phyloP scores from a whole-genome alignment of 2,113 vertebrate genomes.

The Indicator indicator region DNA sequence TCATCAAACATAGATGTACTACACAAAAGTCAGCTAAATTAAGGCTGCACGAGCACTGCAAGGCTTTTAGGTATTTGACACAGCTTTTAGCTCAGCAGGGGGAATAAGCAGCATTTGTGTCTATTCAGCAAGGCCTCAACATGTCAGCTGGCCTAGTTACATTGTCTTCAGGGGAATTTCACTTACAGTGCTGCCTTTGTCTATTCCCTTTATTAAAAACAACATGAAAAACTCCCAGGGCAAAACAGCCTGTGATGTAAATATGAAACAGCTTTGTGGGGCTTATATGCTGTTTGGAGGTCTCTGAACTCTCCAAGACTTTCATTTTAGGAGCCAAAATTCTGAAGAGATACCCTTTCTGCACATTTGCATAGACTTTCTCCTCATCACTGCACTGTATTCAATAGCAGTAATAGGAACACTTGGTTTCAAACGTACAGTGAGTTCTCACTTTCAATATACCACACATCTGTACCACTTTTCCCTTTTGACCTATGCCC shows the following conservation, averaged over 20 bases:
- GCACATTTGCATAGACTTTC: not conserved
- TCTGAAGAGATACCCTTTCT: not conserved
- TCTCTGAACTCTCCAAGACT: not conserved
- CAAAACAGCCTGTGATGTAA: conserved; percentile 1
- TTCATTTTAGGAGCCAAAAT: conserved; percentile 1
- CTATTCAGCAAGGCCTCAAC: not conserved
- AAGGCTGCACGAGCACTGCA: not conserved
- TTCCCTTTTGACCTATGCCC: not conserved
- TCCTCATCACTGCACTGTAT: not conserved
- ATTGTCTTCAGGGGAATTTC: conserved; percentile 44
- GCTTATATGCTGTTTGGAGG: not conserved
- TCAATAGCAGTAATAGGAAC: not conserved
- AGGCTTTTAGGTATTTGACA: not conserved
- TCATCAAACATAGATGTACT: not conserved
- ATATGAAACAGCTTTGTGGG: not conserved
- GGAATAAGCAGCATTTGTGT: not conserved
- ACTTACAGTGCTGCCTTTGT: conserved; percentile 51
- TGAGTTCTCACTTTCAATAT: not conserved
- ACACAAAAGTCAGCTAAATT: not conserved
- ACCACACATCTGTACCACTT: not conserved
- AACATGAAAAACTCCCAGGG: not conserved
- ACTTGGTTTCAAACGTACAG: not conserved
- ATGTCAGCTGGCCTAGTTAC: conserved; percentile 30
- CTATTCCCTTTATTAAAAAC: conserved; percentile 28
- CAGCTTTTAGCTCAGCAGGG: not conserved